Base-by-base conservation (phyloP, 2,113 vertebrate species). In the Malurus alboscapulatus region DNA sequence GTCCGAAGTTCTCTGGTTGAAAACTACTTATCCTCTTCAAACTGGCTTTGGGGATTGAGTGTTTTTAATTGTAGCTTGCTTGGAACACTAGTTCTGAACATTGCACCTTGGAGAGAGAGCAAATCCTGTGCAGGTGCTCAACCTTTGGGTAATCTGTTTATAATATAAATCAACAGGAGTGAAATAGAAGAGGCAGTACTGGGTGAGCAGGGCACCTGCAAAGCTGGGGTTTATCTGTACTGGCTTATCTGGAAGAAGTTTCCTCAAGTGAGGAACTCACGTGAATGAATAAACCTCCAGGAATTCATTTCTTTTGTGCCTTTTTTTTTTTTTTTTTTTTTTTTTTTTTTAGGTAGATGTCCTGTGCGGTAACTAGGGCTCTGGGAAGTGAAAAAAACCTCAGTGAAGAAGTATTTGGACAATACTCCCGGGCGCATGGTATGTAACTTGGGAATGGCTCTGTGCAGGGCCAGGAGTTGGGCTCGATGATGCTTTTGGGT, bases 1-100 rank as follows among this genome's bases (percentile, higher is more conserved):
- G 54, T 12, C 1, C 1, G 44, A 66, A 72, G 8, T 42, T 84
- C 7, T 17, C 22, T 0, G 0, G 17, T 6, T 42, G 40, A 62
- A 84, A 54, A 44, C 26, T 59, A 17, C 40, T 51, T 63, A 36
- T 48, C 21, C 26, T 76, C 54, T 72, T 61, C 61, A 90, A 58
- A 29, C 19, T 26, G 42, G 10, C 47, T 71, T 74, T 51, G 19
- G 17, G 22, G 15, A 44, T 29, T 38, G 47, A 47, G 25, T 79
- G 18, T 47, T 45, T 59, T 65, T 50, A 57, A 38, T n/a, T 63
- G 48, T 21, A 59, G 7, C 10, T 76, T 77, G 14, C 26, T 55
- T 51, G 55, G 26, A 76, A 40, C 17, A 8, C 22, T 53, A 14
- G 29, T 57, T 22, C 38, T 73, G 29, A 90, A 51, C 6, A 22